Conservation (phyloP, 2,113 vertebrate species). For the Platichthys stellatus region DNA sequence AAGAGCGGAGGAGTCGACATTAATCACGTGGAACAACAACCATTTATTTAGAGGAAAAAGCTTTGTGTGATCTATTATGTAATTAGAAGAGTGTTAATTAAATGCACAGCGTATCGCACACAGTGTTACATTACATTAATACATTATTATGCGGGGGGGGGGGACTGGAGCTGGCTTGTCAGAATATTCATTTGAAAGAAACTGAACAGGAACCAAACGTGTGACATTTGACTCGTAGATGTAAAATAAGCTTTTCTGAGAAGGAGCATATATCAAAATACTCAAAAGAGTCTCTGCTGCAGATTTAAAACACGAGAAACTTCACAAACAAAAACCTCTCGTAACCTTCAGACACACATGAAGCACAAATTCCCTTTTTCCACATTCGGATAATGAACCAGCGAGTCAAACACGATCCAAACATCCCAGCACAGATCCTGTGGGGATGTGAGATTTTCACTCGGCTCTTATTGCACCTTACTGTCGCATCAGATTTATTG, state of each 20-base stretch:
- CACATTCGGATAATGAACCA: neutral
- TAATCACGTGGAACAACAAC: slow-evolving; percentile 4
- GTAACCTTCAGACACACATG: neutral
- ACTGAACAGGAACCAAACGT: neutral
- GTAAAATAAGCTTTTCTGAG: too few species aligned
- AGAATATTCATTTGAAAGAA: neutral
- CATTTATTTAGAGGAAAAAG: slow-evolving; percentile 4
- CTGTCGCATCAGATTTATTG: neutral
- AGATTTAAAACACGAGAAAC: neutral
- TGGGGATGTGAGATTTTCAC: neutral
- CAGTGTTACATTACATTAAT: too few species aligned
- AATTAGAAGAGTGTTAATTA: slow-evolving; percentile 23
- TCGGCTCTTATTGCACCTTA: neutral
- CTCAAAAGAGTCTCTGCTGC: neutral
- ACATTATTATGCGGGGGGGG: neutral
- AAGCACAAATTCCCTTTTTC: neutral
- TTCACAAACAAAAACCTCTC: slow-evolving; percentile 14
- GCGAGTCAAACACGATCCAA: too few species aligned
- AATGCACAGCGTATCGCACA: neutral
- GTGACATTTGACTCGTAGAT: neutral
- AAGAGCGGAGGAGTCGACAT: slow-evolving; percentile 23
- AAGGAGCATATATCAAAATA: neutral
- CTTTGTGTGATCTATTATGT: slow-evolving; percentile 5
- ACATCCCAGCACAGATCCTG: neutral
- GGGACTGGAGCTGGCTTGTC: neutral